Conservation (phyloP, 2,113 vertebrate genomes). For the Pseudolaguvia tuberculata region DNA sequence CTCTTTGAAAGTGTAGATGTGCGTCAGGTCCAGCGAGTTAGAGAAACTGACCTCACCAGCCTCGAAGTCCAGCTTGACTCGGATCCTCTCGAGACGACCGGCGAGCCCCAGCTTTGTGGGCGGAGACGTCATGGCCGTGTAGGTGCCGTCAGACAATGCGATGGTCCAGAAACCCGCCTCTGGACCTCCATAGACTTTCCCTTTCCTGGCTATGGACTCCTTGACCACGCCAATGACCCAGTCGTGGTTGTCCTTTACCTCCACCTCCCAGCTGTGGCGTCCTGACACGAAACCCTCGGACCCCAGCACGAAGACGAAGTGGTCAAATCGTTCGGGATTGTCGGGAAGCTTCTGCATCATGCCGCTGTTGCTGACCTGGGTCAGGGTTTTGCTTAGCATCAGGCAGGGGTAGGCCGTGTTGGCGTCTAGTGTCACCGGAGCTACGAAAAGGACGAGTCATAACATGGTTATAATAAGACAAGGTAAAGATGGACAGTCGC, state of each 20-base stretch:
- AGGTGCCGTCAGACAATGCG: constrained; percentile 63
- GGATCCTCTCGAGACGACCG: constrained; percentile 56
- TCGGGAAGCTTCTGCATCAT: constrained; percentile 61
- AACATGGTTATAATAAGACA: not conserved
- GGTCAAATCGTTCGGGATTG: constrained; percentile 70
- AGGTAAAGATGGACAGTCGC: too few relatives aligned
- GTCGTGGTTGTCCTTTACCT: constrained; percentile 67
- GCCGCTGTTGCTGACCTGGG: constrained; percentile 64
- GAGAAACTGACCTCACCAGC: constrained; percentile 67
- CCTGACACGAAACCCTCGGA: constrained; percentile 67
- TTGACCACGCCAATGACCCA: constrained; percentile 73
- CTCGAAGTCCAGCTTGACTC: constrained; percentile 69
- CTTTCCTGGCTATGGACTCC: constrained; percentile 68
- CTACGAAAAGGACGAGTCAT: constrained; percentile 47
- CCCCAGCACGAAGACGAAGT: constrained; percentile 71
- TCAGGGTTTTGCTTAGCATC: constrained; percentile 64
- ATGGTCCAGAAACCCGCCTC: constrained; percentile 74
- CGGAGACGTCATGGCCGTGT: constrained; percentile 70
- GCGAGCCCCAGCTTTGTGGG: constrained; percentile 52
- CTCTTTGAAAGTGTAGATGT: constrained; percentile 66
- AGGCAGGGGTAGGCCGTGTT: constrained; percentile 72
- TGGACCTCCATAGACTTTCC: constrained; percentile 66
- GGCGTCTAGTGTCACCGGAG: constrained; percentile 70
- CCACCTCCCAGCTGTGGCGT: constrained; percentile 72
- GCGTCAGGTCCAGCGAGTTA: constrained; percentile 60